Evolutionary conservation across 2,797 vertebrate species (phyloP).

Genomic region (Botia kubotai): DNA sequence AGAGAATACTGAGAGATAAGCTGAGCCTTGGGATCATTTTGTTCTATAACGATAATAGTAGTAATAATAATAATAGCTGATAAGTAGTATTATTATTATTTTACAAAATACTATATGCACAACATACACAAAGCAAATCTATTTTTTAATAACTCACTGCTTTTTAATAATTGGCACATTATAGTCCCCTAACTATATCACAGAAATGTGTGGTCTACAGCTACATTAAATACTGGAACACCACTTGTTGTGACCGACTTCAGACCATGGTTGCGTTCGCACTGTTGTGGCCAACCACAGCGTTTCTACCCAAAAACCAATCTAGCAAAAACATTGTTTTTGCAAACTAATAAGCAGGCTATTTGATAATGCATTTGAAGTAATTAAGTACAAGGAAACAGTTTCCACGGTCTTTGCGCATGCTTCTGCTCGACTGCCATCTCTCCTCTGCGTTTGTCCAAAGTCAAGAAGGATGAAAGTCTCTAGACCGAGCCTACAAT

Average conservation of each 20-base stretch:
- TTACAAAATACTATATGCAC: slow-evolving; percentile 90
- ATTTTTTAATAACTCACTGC: slow-evolving; percentile 82
- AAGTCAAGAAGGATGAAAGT: slow-evolving; percentile 22
- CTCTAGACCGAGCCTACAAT: slow-evolving; percentile 35
- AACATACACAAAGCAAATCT: slow-evolving; percentile 86
- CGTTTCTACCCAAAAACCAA: slow-evolving; percentile 64
- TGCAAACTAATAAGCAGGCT: slow-evolving; percentile 67
- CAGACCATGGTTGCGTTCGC: slow-evolving; percentile 45
- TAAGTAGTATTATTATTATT: slow-evolving; percentile 70
- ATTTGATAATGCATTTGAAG: slow-evolving; percentile 58
- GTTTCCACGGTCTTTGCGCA: slow-evolving; percentile 77
- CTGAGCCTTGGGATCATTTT: slow-evolving; percentile 62
- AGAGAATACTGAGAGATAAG: slow-evolving; percentile 81
- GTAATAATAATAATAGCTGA: slow-evolving; percentile 70
- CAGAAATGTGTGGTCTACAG: slow-evolving; percentile 82
- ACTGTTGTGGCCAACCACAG: slow-evolving; percentile 72
- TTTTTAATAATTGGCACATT: slow-evolving; percentile 94
- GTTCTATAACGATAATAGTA: slow-evolving; percentile 66
- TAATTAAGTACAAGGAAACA: slow-evolving; percentile 69
- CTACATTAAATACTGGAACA: slow-evolving; percentile 85
- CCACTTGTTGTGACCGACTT: slow-evolving; percentile 65
- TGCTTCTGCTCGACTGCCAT: slow-evolving; percentile 62
- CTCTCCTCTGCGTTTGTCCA: slow-evolving; percentile 14
- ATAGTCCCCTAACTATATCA: slow-evolving; percentile 83
- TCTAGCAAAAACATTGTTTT: slow-evolving; percentile 61